Conservation (phyloP, 2,888 invertebrate species). For the Megastigmus dorsalis region DNA sequence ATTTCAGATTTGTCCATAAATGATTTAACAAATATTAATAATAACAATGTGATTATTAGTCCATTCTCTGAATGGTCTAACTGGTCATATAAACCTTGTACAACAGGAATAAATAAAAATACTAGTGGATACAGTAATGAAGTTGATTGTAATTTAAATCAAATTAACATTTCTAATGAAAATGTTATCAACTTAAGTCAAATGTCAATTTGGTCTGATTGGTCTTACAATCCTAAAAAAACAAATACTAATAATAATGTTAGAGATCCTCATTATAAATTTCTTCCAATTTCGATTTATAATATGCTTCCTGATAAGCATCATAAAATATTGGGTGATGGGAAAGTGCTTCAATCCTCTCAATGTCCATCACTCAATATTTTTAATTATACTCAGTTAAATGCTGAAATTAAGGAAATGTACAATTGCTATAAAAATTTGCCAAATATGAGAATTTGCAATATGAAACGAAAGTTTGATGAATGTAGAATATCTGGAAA, state of each 20-base stretch:
- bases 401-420: constrained; percentile 3
- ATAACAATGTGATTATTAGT: not conserved
- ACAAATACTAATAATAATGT: constrained; percentile 7
- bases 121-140: not conserved
- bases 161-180: constrained; percentile 7
- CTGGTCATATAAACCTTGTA: constrained; percentile 42
- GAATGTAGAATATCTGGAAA: constrained; percentile 38
- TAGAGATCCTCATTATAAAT: constrained; percentile 12
- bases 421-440: not conserved
- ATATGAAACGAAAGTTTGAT: constrained; percentile 24
- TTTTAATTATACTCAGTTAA: not conserved
- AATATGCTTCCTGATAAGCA: constrained; percentile 30
- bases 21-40: too few species aligned
- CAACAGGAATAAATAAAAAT: constrained; percentile 3
- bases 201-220: constrained; percentile 67
- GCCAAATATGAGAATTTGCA: constrained; percentile 23
- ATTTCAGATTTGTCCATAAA: not conserved
- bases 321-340: constrained; percentile 11
- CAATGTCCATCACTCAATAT: constrained; percentile 3
- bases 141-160: constrained; percentile 11
- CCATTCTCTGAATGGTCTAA: constrained; percentile 47
- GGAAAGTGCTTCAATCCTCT: not conserved
- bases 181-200: constrained; percentile 48
- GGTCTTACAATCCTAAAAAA: constrained; percentile 57
- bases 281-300: constrained; percentile 32